Evolutionary conservation across 2,888 invertebrate species (phyloP).

Genomic region (Crioceris asparagi): DNA sequence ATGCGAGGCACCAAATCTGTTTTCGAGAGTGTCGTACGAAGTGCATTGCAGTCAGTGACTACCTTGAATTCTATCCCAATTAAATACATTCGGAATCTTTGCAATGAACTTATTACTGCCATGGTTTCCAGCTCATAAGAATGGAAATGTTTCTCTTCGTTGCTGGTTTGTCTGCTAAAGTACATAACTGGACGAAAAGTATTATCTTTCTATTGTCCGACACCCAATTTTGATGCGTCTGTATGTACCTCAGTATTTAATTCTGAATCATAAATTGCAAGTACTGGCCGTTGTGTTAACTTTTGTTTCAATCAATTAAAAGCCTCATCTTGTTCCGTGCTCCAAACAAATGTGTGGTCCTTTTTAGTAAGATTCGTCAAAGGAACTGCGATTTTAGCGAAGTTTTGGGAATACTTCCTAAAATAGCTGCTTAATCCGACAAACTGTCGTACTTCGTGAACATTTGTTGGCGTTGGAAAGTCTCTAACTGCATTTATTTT

Average conservation of each 20-base stretch:
- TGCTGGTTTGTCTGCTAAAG: conserved; percentile 25
- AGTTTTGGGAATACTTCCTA: conserved; percentile 17
- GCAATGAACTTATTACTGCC: conserved; percentile 26
- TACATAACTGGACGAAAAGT: conserved; percentile 28
- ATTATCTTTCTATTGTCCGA: too few species aligned
- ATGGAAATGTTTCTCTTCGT: conserved; percentile 26
- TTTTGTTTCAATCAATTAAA: conserved; percentile 5
- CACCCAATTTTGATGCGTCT: conserved; percentile 20
- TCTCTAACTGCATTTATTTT: not conserved
- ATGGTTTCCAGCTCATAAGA: conserved; percentile 30
- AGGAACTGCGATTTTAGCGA: conserved; percentile 16
- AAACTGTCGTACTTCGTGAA: conserved; percentile 5
- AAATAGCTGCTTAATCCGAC: conserved; percentile 16
- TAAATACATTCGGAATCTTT: conserved; percentile 28
- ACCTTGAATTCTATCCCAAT: conserved; percentile 23
- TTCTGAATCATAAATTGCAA: conserved; percentile 16
- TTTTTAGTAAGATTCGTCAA: conserved; percentile 15
- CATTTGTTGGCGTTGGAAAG: conserved; percentile 6
- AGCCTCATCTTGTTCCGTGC: not conserved
- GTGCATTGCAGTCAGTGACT: conserved; percentile 27
- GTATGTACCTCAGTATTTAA: conserved; percentile 24
- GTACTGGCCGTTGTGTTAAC: conserved; percentile 10
- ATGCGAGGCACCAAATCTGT: conserved; percentile 25
- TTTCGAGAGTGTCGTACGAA: conserved; percentile 22
- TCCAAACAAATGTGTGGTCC: not conserved